Conservation (phyloP, 2,113 vertebrate genomes). For the Amazona guildingii region DNA sequence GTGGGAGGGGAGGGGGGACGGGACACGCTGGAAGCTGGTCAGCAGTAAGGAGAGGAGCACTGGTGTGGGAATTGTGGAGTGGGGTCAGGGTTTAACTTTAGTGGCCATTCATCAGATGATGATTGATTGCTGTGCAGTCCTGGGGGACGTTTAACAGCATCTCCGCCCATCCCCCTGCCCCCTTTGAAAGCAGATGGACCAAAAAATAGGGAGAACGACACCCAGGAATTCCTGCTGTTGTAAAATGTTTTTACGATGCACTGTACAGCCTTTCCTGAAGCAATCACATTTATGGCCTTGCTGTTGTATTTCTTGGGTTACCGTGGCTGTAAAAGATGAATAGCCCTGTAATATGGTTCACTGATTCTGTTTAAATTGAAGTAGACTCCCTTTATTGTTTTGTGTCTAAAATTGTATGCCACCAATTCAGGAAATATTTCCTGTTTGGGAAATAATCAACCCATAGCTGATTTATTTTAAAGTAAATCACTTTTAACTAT, state of each 20-base stretch:
- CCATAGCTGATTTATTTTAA: conserved; percentile 59
- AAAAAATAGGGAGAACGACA: conserved; percentile 65
- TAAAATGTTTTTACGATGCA: conserved; percentile 73
- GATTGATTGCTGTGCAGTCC: conserved; percentile 81
- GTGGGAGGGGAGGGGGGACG: conserved; percentile 24
- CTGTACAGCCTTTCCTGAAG: conserved; percentile 70
- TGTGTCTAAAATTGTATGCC: conserved; percentile 57
- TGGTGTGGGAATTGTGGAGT: conserved; percentile 70
- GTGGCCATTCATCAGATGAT: conserved; percentile 83
- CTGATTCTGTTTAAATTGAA: conserved; percentile 67
- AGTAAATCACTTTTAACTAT: conserved; percentile 60
- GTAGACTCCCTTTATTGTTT: conserved; percentile 52
- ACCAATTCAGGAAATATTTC: conserved; percentile 69
- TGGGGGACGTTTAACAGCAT: conserved; percentile 70
- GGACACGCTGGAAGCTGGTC: conserved; percentile 46
- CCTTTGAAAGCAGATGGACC: conserved; percentile 72
- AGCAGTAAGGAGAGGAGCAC: conserved; percentile 45
- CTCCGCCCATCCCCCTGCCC: conserved; percentile 60
- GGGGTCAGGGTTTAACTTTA: conserved; percentile 81
- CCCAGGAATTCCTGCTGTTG: conserved; percentile 76
- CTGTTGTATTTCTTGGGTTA: conserved; percentile 65
- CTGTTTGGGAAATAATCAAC: conserved; percentile 71
- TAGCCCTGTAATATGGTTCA: conserved; percentile 66
- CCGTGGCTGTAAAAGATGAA: conserved; percentile 72
- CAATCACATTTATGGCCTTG: conserved; percentile 70